Conservation (phyloP, 1,140 invertebrate genomes). For the Bombus huntii region DNA sequence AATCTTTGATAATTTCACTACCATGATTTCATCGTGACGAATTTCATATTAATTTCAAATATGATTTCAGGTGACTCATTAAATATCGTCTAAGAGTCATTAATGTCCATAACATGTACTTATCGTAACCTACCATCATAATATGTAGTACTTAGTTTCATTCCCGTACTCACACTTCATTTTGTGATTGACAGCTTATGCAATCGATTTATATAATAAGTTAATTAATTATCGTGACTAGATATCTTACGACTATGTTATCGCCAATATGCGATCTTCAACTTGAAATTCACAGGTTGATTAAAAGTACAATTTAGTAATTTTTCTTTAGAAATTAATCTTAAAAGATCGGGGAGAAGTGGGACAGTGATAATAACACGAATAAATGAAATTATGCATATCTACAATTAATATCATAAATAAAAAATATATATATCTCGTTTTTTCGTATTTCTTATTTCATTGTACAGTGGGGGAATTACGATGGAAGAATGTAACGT, state of each 20-base stretch:
- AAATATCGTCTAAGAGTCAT: background rate
- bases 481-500: background rate
- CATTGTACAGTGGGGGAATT: too few relatives aligned
- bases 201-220: background rate
- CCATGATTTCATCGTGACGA: background rate
- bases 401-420: too few relatives aligned
- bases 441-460: too few relatives aligned
- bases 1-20: background rate
- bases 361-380: too few relatives aligned
- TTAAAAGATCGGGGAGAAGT: background rate
- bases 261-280: background rate
- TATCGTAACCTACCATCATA: too few relatives aligned
- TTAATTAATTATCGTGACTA: background rate
- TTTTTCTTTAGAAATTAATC: background rate
- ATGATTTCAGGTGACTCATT: background rate
- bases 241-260: background rate
- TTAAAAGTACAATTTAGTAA: background rate
- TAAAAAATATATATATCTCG: too few relatives aligned
- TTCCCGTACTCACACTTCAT: too few relatives aligned
- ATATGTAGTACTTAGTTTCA: too few relatives aligned
- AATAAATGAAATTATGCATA: too few relatives aligned
- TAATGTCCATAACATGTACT: background rate
- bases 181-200: background rate
- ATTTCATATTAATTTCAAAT: too few relatives aligned
- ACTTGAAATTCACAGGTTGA: background rate